Base-by-base conservation (phyloP, 2,888 invertebrate species). In the Acleris cristana region DNA sequence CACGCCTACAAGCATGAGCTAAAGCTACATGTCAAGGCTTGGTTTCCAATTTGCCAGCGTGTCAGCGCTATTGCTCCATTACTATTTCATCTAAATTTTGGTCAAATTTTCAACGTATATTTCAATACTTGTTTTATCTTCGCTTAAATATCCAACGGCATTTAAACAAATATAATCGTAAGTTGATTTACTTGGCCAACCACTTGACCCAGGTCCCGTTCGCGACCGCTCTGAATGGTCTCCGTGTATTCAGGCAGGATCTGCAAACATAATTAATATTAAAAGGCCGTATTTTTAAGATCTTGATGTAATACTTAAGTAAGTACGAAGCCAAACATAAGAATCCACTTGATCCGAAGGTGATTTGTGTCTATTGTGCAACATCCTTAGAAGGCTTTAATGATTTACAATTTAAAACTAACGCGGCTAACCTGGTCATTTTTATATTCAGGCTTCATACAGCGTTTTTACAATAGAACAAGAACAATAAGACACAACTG, bases 201-300 rank as follows among this genome's bases (percentile, higher is more conserved):
- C n/a, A 89, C 71, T 54, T 90, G 88, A 48, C 91, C 79, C 14
- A 86, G 34, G 44, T 79, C 88, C 54, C 88, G 74, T 60, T 87
- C 86, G 7, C 79, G 78, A 1, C 82, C 74, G 7, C 70, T 78
- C 73, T 85, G 79, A 5, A 88, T 63, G 2, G 86, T 78, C 72
- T 90, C 89, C 0, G 89, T 88, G 58, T 89, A 90, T 72, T 90
- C 90, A 3, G 89, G 86, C 44, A 89, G 71, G 26, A 70, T 69
- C 89, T 89, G 79, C 16, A 56, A 56, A 56, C 16, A 56, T 40
- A 56, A 44, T 56, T 21, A 21, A 21, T 8, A 44, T 14, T 18
- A 44, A n/a, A n/a, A 44, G 8, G 16, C n/a, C 21, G 16, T 8
- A 18, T 18, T 56, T 55, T 56, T 44, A 44, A 56, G 56, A 4